phyloP scores from a whole-genome alignment of 2,888 invertebrate genomes.

The Polyommatus icarus region DNA sequence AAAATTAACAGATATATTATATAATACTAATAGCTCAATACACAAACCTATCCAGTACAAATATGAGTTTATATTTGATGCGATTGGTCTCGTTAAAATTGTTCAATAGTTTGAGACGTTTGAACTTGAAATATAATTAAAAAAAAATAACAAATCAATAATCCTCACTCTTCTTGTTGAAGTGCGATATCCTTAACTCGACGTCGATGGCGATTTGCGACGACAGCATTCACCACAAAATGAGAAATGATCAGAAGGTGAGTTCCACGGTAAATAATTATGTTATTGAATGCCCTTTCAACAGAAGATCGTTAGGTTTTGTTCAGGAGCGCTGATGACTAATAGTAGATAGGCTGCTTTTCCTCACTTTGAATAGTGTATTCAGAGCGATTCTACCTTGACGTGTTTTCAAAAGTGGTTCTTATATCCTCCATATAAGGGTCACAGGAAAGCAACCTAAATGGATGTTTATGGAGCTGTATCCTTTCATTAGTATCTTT shows the following conservation, averaged over 20 bases:
- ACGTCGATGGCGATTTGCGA: constrained; percentile 4
- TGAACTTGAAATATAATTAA: too few relatives aligned
- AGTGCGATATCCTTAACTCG: background rate
- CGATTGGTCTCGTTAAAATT: too few relatives aligned
- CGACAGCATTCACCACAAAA: constrained; percentile 22
- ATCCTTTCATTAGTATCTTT: background rate
- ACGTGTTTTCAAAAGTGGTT: background rate
- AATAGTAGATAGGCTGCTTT: constrained; percentile 15
- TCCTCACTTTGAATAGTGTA: constrained; percentile 2
- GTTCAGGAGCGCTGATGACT: constrained; percentile 30
- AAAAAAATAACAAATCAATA: too few relatives aligned
- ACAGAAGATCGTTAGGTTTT: constrained; percentile 29
- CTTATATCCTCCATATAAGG: background rate
- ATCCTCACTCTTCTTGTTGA: too few relatives aligned
- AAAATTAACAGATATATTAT: too few relatives aligned
- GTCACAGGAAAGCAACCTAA: background rate
- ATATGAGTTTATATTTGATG: too few relatives aligned
- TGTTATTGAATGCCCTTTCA: constrained; percentile 30
- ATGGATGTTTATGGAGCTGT: background rate
- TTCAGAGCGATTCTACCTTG: background rate
- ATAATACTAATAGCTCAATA: too few relatives aligned
- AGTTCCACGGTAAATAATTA: constrained; percentile 19
- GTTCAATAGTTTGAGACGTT: too few relatives aligned
- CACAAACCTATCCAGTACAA: too few relatives aligned
- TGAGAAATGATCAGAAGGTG: constrained; percentile 21